Evolutionary conservation across 2,797 vertebrate species (phyloP), one percentile per base, ranked within the genome.

Genomic region (Numenius phaeopus): DNA sequence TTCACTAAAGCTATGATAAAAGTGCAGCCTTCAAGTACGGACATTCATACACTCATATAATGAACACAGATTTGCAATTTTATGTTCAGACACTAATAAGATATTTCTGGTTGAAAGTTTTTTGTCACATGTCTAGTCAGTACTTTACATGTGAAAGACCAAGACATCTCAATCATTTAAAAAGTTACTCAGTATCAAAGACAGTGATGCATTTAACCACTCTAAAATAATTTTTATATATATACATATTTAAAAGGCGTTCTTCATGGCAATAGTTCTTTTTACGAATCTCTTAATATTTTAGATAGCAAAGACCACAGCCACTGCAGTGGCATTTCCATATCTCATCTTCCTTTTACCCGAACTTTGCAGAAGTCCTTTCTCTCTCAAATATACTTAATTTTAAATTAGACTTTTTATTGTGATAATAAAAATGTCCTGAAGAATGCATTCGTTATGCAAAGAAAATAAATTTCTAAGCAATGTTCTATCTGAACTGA

Each of bases 401-500:
- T 79, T 97, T 93, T 81, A 94, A 94, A 94, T 77, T 85, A 78
- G 26, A 87, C 23, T 73, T 96, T 82, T 94, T 58, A 78, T 32
- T 39, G 24, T 66, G 66, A 50, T 73, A 64, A 75, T 91, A 94
- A 94, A 70, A 87, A 55, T 58, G 11, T 89, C 39, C 55, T 14
- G 19, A 91, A 72, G 87, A 96, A 94, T 49, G 52, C 11, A 92
- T 30, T 79, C 42, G 87, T 92, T 88, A 50, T 82, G n/a, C 69
- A 96, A 90, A 73, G 39, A 94, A 91, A 96, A 95, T 44, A 88
- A 40, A 55, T 69, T 91, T 91, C 77, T 87, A 94, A 64, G 93
- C 67, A 81, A 34, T 64, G 44, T 73, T 57, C 32, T 95, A 46
- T 72, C 47, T 83, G 50, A 97, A 97, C 34, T 70, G 67, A 87